phyloP scores from a whole-genome alignment of 2,888 invertebrate species.

The Arge pagana region DNA sequence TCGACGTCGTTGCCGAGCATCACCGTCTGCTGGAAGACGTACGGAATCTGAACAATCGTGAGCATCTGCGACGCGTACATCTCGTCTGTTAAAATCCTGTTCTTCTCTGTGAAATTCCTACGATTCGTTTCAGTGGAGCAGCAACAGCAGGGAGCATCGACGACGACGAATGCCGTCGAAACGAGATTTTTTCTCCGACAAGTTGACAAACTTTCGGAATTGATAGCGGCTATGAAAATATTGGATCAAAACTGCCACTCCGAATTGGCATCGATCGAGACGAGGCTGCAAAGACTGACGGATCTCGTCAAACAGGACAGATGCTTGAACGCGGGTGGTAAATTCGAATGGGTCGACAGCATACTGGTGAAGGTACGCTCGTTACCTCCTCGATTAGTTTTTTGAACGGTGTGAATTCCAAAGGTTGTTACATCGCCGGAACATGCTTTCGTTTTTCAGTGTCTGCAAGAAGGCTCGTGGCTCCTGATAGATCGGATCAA shows the following conservation, averaged over 20 bases:
- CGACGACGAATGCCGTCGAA: slow-evolving; percentile 58
- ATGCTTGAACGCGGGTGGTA: slow-evolving; percentile 80
- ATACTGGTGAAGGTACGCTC: slow-evolving; percentile 73
- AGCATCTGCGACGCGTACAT: slow-evolving; percentile 10
- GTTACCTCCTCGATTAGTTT: not conserved
- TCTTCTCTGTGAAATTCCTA: not conserved
- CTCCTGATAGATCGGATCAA: slow-evolving; percentile 91
- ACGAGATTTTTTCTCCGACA: slow-evolving; percentile 57
- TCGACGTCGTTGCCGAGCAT: slow-evolving; percentile 39
- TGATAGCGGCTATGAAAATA: slow-evolving; percentile 45
- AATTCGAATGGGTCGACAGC: slow-evolving; percentile 93
- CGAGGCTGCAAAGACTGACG: slow-evolving; percentile 56
- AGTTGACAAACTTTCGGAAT: slow-evolving; percentile 48
- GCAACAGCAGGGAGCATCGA: slow-evolving; percentile 41
- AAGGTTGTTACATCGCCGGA: not conserved
- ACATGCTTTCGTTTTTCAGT: slow-evolving; percentile 60
- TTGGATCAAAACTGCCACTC: slow-evolving; percentile 27
- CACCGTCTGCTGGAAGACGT: slow-evolving; percentile 45
- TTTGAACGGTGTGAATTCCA: slow-evolving; percentile 6
- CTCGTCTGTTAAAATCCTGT: not conserved
- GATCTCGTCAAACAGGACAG: slow-evolving; percentile 61
- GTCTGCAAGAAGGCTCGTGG: slow-evolving; percentile 82
- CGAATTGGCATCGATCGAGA: slow-evolving; percentile 49
- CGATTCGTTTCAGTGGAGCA: not conserved
- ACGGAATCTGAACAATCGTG: slow-evolving; percentile 45